A percentile compares a stretch with the other conserved stretches of the same genome.
These are phyloP conservation scores for Spodoptera frugiperda DNA, from an alignment of 1,140 invertebrate species.

Conservation along the genomic window DNA sequence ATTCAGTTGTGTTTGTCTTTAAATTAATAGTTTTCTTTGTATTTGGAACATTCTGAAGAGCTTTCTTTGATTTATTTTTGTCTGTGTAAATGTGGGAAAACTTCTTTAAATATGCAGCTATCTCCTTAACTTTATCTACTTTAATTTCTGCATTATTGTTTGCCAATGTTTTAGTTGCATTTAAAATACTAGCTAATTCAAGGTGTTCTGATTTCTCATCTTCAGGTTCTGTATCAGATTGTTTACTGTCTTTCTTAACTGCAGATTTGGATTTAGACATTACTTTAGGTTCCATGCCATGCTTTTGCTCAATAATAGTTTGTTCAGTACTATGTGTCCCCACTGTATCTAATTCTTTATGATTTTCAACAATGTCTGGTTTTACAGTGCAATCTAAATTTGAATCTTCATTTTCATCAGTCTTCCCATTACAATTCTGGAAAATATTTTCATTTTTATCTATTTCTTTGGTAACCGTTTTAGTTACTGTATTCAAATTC, in stretches of 20 bases:
- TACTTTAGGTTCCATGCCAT: too few relatives aligned
- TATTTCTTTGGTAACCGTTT: too few relatives aligned
- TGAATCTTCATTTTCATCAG: too few relatives aligned
- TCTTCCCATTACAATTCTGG: too few relatives aligned
- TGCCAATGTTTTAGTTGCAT: conserved; percentile 7
- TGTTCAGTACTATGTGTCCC: too few relatives aligned
- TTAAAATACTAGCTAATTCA: conserved; percentile 29
- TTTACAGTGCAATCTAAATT: too few relatives aligned
- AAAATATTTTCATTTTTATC: too few relatives aligned
- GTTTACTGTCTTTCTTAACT: background rate
- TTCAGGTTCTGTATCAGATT: background rate
- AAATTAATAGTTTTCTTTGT: conserved; percentile 19
- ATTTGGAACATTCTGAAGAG: background rate
- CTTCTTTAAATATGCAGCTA: conserved; percentile 51
- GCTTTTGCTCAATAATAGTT: too few relatives aligned
- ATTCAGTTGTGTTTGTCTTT: conserved; percentile 48
- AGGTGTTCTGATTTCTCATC: background rate
- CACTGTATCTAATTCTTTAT: too few relatives aligned
- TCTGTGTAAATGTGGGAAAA: conserved; percentile 38
- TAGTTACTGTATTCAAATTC: too few relatives aligned
- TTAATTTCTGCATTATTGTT: background rate
- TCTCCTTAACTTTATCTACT: conserved; percentile 52
- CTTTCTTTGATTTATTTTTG: conserved; percentile 32
- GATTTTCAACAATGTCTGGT: too few relatives aligned
- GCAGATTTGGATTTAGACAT: too few relatives aligned